Evolutionary conservation across 2,888 invertebrate genomes (phyloP), one percentile per base, ranked within the genome.

Genomic region (Ophion obscuratus): DNA sequence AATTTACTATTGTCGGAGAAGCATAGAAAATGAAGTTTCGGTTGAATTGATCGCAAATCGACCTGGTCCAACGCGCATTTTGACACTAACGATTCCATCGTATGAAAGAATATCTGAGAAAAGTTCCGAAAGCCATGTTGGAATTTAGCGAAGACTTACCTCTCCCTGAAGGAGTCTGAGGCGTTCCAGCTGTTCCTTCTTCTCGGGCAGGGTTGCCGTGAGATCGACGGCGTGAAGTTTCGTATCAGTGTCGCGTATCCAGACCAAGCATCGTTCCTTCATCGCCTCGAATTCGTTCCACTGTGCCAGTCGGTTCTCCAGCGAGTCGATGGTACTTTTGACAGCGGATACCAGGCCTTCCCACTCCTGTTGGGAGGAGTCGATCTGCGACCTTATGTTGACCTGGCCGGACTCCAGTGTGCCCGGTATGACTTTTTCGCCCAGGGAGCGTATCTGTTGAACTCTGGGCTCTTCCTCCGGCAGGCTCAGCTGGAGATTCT

Each of bases 201-300:
- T 99, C 91, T 98, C 97, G 4, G 96, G 95, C 64, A 98, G 95
- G 10, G 97, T 97, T 0, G 97, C 95, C 92, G 98, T 98, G 53
- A 98, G 95, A 90, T 98, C 98, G 10, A 99, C 96, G 17, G 97
- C 97, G 93, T 98, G 98, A 36, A 99, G 95, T 92, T 97, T 97
- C 27, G 96, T 97, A 90, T 99, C 99, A 0, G 97, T 97, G 85
- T 97, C 97, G 86, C 98, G 96, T 79, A 99, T 96, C 99, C 99
- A 99, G 53, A 96, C 94, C 82, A 97, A 95, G 89, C 98, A 98
- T 87, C 97, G 96, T 90, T 98, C 98, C 92, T 97, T 97, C 91
- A 97, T 95, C 27, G 96, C 95, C 92, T 99, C 99, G 92, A 98
- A 99, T 91, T 98, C 98, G 79, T 97, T 96, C 99, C 99, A 99